These are phyloP conservation scores for Tetramorium alpestre DNA, from an alignment of 1,140 invertebrate genomes.

Conservation along the genomic window DNA sequence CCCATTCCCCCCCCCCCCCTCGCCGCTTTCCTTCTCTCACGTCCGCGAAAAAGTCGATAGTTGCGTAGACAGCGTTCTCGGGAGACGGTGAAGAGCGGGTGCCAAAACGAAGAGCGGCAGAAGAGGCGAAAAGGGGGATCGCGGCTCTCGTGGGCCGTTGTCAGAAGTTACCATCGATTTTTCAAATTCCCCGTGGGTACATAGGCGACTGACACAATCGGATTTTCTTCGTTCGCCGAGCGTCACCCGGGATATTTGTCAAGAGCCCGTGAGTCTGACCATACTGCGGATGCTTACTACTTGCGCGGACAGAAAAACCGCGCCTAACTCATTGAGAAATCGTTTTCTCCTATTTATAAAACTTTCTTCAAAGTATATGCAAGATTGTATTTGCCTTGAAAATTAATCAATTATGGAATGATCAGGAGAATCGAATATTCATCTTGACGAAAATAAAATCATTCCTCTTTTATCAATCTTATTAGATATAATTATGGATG, in stretches of 20 bases:
- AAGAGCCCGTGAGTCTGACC: conserved; percentile 31
- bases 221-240: conserved; percentile 56
- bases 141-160: conserved; percentile 33
- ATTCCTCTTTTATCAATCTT: neutral
- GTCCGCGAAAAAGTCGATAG: conserved; percentile 51
- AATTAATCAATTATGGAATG: neutral
- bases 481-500: neutral
- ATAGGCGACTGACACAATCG: conserved; percentile 58
- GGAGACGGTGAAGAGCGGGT: conserved; percentile 40
- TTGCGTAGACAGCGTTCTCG: conserved; percentile 55
- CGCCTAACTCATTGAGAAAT: conserved; percentile 2
- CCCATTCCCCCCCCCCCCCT: neutral
- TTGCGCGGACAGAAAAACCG: neutral
- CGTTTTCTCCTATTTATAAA: neutral
- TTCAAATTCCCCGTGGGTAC: conserved; percentile 54
- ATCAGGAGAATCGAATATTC: neutral
- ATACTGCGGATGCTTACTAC: conserved; percentile 36
- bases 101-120: conserved; percentile 38
- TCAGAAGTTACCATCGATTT: conserved; percentile 59
- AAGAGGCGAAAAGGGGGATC: conserved; percentile 4
- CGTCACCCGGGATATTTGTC: conserved; percentile 58
- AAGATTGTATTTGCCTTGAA: neutral
- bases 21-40: conserved; percentile 7
- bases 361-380: neutral
- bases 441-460: neutral